phyloP scores from a whole-genome alignment of 2,888 invertebrate species.

The Leuctra nigra region DNA sequence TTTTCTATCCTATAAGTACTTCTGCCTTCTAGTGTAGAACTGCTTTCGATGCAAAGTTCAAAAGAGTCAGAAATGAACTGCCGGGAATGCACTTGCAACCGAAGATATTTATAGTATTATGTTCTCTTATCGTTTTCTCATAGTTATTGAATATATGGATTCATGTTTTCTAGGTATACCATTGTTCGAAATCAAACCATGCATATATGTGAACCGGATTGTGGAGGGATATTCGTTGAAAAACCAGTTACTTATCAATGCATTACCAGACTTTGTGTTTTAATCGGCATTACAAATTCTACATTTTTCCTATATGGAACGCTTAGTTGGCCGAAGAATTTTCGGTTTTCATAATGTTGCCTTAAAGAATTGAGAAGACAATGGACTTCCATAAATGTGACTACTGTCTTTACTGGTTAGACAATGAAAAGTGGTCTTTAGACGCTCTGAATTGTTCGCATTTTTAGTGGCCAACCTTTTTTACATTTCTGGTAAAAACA shows the following conservation, averaged over 20 bases:
- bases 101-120: too few species aligned
- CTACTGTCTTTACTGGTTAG: constrained; percentile 3
- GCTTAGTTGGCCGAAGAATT: constrained; percentile 4
- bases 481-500: constrained; percentile 4
- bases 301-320: constrained; percentile 11
- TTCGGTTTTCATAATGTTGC: constrained; percentile 16
- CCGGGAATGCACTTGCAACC: too few species aligned
- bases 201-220: too few species aligned
- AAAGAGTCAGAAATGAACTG: too few species aligned
- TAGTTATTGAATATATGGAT: too few species aligned
- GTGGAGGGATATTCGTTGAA: not conserved
- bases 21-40: too few species aligned
- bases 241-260: constrained; percentile 13
- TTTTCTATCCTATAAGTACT: too few species aligned
- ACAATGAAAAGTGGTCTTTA: constrained; percentile 10
- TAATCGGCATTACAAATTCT: constrained; percentile 14
- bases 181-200: too few species aligned
- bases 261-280: constrained; percentile 7
- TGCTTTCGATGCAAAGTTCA: too few species aligned
- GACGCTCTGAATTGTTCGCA: constrained; percentile 1
- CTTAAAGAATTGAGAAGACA: constrained; percentile 8
- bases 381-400: constrained; percentile 12
- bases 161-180: too few species aligned
- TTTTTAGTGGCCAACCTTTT: constrained; percentile 6
- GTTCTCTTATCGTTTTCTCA: too few species aligned